phyloP scores from a whole-genome alignment of 2,888 invertebrate genomes.

The Pachymerium ferrugineum region DNA sequence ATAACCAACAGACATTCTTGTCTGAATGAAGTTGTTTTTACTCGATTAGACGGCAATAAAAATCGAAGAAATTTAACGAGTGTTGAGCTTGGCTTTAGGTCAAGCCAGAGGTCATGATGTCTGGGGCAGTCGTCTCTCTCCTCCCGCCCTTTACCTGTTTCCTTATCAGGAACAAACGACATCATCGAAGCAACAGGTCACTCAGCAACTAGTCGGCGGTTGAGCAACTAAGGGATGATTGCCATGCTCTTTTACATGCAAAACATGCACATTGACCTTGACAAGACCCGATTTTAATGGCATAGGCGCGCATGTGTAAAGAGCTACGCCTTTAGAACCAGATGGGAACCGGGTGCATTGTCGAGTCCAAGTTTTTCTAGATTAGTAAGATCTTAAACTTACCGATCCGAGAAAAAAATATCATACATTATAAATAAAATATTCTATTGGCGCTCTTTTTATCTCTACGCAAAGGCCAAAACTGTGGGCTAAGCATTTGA shows the following conservation, averaged over 20 bases:
- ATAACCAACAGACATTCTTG: no score
- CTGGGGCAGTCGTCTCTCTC: not conserved
- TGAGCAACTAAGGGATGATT: not conserved
- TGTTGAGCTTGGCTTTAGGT: not conserved
- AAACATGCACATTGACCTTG: conserved; percentile 24
- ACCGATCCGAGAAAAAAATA: no score
- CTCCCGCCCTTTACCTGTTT: not conserved
- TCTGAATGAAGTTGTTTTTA: not conserved
- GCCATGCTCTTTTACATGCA: conserved; percentile 9
- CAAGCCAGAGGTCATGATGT: not conserved
- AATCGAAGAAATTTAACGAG: not conserved
- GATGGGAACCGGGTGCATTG: not conserved
- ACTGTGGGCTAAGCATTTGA: not conserved
- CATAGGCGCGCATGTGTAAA: not conserved
- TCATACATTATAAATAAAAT: no score
- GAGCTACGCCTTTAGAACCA: not conserved
- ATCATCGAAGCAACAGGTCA: conserved; percentile 8
- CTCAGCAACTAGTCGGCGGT: not conserved
- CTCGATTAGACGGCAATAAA: not conserved
- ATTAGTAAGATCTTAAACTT: no score
- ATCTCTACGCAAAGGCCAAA: not conserved
- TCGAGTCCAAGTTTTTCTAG: not conserved
- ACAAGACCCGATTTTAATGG: conserved; percentile 10
- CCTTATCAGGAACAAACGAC: conserved; percentile 16
- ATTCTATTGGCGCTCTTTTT: not conserved